phyloP scores from a whole-genome alignment of 37 sponge, comb jelly and placozoan species.

The Theonella swinhoei region DNA sequence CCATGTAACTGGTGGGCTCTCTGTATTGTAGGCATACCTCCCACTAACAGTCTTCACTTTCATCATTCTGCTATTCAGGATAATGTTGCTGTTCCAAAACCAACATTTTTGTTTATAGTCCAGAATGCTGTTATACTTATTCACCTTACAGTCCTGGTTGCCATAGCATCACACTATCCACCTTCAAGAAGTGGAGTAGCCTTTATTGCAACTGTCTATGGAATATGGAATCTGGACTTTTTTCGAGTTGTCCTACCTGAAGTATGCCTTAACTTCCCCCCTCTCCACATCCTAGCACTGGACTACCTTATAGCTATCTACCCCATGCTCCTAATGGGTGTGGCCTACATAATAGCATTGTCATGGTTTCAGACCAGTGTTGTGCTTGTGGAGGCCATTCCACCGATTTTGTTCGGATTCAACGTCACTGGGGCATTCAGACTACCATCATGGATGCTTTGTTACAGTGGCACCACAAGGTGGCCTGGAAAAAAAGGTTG shows the following conservation, averaged over 20 bases:
- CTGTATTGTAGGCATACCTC: neutral
- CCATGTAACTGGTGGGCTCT: conserved; percentile 13
- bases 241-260: neutral
- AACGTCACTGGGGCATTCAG: conserved; percentile 21
- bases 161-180: no score
- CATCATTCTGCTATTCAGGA: conserved; percentile 51
- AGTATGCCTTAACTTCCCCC: neutral
- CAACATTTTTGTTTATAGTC: conserved; percentile 53
- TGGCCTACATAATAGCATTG: conserved; percentile 3
- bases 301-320: conserved; percentile 16
- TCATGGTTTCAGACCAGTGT: neutral
- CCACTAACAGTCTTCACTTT: conserved; percentile 57
- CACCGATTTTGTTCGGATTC: neutral
- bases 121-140: conserved; percentile 45
- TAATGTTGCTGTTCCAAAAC: conserved; percentile 41
- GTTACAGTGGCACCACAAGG: neutral
- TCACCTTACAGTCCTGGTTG: no score
- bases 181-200: no score
- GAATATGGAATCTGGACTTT: conserved; percentile 38
- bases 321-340: neutral
- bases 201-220: conserved; percentile 4
- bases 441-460: conserved; percentile 50
- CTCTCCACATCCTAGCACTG: neutral
- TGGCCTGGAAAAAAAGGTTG: no score
- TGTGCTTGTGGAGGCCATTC: conserved; percentile 14